These are phyloP conservation scores for Nothoprocta pentlandii DNA, from an alignment of 2,113 vertebrate genomes.

Conservation along the genomic window DNA sequence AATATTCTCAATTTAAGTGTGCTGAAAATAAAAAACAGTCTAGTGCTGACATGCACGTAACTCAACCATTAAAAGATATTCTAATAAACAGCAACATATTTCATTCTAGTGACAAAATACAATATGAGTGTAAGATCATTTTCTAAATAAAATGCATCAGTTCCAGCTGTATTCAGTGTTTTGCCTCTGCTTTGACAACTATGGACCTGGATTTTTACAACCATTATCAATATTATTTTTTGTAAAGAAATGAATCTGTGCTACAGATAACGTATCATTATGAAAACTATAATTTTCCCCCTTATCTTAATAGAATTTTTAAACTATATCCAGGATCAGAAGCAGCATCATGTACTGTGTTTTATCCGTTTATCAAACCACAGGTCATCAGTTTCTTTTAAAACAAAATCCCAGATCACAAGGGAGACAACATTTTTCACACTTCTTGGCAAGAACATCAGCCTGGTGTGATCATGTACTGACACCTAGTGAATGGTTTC, in stretches of 20 bases:
- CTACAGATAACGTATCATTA: neutral
- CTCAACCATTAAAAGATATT: neutral
- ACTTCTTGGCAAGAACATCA: neutral
- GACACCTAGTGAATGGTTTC: slow-evolving; percentile 74
- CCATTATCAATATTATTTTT: neutral
- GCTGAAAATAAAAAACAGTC: neutral
- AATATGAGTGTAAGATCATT: neutral
- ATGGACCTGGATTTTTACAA: neutral
- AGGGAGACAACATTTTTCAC: neutral
- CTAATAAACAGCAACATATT: neutral
- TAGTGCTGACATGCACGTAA: neutral
- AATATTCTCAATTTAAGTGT: neutral
- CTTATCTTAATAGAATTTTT: neutral
- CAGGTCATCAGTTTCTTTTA: neutral
- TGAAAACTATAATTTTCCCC: neutral
- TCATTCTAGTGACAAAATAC: neutral
- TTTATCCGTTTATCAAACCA: neutral
- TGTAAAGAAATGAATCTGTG: neutral
- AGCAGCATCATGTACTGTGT: neutral
- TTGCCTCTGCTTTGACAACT: neutral
- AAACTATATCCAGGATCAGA: neutral
- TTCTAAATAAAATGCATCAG: neutral
- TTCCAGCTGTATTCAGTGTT: neutral
- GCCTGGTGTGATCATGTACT: slow-evolving; percentile 13
- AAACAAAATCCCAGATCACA: neutral